Evolutionary conservation across 2,113 vertebrate species (phyloP), one percentile per base, ranked within the genome.

Genomic region (Myotis lucifugus): DNA sequence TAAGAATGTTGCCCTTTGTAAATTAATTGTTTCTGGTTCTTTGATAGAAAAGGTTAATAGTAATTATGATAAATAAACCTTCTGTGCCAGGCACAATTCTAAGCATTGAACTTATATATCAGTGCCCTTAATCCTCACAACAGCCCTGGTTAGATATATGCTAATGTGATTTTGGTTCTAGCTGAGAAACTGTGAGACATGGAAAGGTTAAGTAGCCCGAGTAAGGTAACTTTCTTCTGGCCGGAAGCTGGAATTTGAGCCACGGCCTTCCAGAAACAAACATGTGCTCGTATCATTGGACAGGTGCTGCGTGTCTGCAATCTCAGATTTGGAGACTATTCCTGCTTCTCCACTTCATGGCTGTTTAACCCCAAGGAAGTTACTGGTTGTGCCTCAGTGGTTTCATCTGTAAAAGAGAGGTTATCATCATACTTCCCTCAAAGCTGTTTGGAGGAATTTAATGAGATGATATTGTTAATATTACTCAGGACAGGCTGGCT

Each of bases 251-350:
- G 29, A 42, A 18, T 15, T 54, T 76, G 46, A 84, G 42, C 13
- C 56, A 7, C 5, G 7, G 4, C 3, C 2, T 0, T 23, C 1
- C 42, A 42, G 18, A 29, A 42, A 15, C 76, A 83, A 59, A 61
- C 40, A 12, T n/a, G 14, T 15, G 11, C 18, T 46, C 4, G n/a
- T 25, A 9, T 5, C 5, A 2, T 54, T 64, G 59, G 52, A 13
- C 19, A 34, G 29, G 61, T 40, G 11, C 29, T 50, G 50, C 23
- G 27, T 76, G 81, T 76, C 15, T 86, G 1, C 50, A 27, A 25
- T 42, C 42, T 61, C 48, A 32, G 29, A 9, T 67, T 46, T 50
- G 12, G 10, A 59, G 12, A 14, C 32, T 19, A 37, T 27, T 79
- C 9, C 50, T 84, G 25, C 0, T 67, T 59, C 54, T 87, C 29